Percentiles rank a stretch among this genome's conserved stretches.
Evolutionary conservation across 2,113 vertebrate species (phyloP).

Genomic region (Phaethornis superciliosus): DNA sequence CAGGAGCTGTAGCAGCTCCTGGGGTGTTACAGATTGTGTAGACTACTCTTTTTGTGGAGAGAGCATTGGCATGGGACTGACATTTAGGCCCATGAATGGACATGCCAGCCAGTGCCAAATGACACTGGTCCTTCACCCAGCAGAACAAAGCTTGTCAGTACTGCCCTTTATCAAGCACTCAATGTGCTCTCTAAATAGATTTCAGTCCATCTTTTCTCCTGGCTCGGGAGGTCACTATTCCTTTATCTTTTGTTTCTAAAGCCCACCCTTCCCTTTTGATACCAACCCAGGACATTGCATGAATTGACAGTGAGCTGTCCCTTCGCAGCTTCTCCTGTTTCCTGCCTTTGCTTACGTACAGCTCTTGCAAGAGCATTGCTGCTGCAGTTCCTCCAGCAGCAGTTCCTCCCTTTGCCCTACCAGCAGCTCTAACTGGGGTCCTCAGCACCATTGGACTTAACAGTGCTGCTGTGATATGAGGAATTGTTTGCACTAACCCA

Average conservation of each 20-base stretch:
- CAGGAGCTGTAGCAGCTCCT: too few species aligned
- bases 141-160: too few species aligned
- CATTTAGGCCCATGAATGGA: too few species aligned
- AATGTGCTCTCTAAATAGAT: neutral
- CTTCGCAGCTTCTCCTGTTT: neutral
- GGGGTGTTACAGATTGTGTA: too few species aligned
- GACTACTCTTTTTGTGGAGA: too few species aligned
- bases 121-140: too few species aligned
- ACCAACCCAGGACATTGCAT: rapidly evolving
- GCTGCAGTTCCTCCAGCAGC: neutral
- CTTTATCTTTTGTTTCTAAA: neutral
- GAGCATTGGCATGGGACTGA: too few species aligned
- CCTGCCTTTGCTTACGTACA: neutral
- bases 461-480: neutral
- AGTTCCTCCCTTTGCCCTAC: neutral
- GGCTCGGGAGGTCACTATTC: neutral
- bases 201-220: neutral
- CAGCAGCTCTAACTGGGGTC: neutral
- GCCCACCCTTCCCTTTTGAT: neutral
- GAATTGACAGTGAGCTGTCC: neutral
- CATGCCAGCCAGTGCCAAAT: too few species aligned
- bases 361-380: neutral
- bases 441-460: neutral
- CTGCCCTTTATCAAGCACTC: too few species aligned
- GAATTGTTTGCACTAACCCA: neutral